A percentile compares a stretch with the other conserved stretches of the same genome.
These are phyloP conservation scores for Apaloderma vittatum DNA, from an alignment of 2,113 vertebrate genomes.

Conservation along the genomic window DNA sequence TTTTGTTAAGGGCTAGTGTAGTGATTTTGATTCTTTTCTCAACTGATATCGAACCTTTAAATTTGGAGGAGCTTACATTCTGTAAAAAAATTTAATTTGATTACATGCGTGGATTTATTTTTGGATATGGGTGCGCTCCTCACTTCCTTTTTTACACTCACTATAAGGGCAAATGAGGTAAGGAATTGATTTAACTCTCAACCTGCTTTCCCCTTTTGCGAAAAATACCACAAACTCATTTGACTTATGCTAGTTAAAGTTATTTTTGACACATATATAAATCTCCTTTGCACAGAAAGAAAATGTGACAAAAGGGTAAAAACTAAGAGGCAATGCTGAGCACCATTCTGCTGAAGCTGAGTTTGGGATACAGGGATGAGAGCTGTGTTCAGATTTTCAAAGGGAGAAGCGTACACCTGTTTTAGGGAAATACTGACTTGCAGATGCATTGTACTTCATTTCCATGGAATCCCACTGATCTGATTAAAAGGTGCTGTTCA, in stretches of 20 bases:
- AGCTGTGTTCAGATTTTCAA: slow-evolving; percentile 11
- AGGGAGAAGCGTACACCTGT: slow-evolving; percentile 11
- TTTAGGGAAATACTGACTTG: slow-evolving; percentile 51
- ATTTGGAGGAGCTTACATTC: too few species aligned
- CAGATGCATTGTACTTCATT: slow-evolving; percentile 41
- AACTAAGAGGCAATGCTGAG: neutral
- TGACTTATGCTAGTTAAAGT: neutral
- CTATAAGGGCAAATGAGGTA: neutral
- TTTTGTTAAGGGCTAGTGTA: too few species aligned
- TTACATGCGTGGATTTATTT: too few species aligned
- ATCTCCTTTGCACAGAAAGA: neutral
- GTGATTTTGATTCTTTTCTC: too few species aligned
- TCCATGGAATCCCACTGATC: slow-evolving; percentile 41
- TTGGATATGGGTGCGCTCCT: too few species aligned
- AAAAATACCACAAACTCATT: neutral
- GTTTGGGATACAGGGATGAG: neutral
- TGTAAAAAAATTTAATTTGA: too few species aligned
- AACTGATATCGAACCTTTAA: too few species aligned
- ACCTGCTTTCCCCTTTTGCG: neutral
- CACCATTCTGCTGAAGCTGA: neutral
- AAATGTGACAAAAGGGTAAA: slow-evolving; percentile 4
- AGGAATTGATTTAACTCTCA: slow-evolving; percentile 15
- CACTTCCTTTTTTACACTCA: too few species aligned
- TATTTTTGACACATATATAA: slow-evolving; percentile 24
- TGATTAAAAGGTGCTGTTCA: slow-evolving; percentile 66